Evolutionary conservation across 2,113 vertebrate species (phyloP).

Genomic region (Etheostoma cragini): DNA sequence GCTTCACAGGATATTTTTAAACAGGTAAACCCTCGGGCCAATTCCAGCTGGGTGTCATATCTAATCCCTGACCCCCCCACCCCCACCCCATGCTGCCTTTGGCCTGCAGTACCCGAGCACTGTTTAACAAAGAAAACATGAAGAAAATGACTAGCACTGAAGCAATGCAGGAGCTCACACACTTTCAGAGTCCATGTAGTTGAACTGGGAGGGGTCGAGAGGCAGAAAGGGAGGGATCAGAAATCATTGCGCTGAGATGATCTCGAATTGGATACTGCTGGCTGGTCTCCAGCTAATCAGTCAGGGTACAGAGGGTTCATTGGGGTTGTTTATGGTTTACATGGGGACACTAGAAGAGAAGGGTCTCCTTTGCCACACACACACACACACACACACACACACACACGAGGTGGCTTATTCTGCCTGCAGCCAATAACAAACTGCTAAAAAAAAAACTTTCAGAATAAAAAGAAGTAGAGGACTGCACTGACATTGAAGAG

Average conservation of each 20-base stretch:
- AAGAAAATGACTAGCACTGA: background rate
- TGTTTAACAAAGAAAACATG: slow-evolving; percentile 4
- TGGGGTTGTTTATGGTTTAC: slow-evolving; percentile 54
- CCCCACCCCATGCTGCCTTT: background rate
- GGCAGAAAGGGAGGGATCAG: slow-evolving; percentile 19
- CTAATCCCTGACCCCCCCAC: slow-evolving; percentile 18
- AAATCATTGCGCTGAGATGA: slow-evolving; percentile 3
- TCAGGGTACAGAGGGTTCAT: slow-evolving; percentile 41
- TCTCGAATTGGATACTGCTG: slow-evolving; percentile 45
- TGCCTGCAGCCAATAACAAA: background rate
- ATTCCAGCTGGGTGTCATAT: slow-evolving; percentile 24
- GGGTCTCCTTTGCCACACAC: slow-evolving; percentile 5
- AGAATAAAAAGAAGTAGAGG: background rate
- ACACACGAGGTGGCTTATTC: background rate
- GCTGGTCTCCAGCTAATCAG: slow-evolving; percentile 57
- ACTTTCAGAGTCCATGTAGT: background rate
- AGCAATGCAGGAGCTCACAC: background rate
- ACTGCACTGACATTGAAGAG: background rate
- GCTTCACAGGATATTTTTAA: slow-evolving; percentile 47
- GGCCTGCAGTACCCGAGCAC: background rate
- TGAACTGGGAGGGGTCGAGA: slow-evolving; percentile 2
- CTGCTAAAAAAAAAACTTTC: background rate
- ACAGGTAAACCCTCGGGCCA: slow-evolving; percentile 24
- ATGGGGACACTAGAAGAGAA: slow-evolving; percentile 16
- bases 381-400: too few relatives aligned